A percentile compares a stretch with the other conserved stretches of the same genome.
These are phyloP conservation scores for Actinernus sp. DNA, from an alignment of 92 coral and sea anemone genomes.

Conservation along the genomic window DNA sequence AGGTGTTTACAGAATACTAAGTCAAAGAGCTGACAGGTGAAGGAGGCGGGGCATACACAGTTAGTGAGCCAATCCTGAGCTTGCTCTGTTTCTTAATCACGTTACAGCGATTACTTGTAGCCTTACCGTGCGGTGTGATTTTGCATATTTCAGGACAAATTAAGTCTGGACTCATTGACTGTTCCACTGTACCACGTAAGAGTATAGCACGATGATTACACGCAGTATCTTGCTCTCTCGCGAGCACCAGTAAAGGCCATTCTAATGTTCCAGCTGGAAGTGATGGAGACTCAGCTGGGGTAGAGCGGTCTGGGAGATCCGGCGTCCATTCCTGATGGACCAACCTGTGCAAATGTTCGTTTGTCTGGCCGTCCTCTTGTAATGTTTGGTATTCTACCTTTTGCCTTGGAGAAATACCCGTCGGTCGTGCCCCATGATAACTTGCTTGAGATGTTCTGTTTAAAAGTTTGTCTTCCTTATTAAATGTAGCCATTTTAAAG, in stretches of 20 bases:
- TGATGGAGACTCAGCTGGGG: background rate
- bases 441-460: too few species aligned
- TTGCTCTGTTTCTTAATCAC: slow-evolving; percentile 14
- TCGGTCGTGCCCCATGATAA: too few species aligned
- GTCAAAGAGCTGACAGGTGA: slow-evolving; percentile 16
- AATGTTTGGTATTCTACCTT: background rate
- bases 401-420: background rate
- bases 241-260: background rate
- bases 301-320: background rate
- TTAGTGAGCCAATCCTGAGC: slow-evolving; percentile 11
- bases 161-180: slow-evolving; percentile 11
- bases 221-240: slow-evolving; percentile 15
- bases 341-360: background rate
- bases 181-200: background rate
- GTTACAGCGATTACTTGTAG: slow-evolving; percentile 8
- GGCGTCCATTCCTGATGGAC: background rate
- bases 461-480: too few species aligned
- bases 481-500: too few species aligned
- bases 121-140: slow-evolving; percentile 55
- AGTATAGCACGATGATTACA: slow-evolving; percentile 7
- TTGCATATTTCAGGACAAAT: slow-evolving; percentile 57
- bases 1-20: too few species aligned
- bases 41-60: slow-evolving; percentile 37
- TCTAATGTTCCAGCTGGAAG: too few species aligned
- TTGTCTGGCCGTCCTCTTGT: background rate